Percentiles rank a stretch among this genome's conserved stretches.
phyloP scores from a whole-genome alignment of 2,797 vertebrate genomes.

The Centroberyx gerrardi region DNA sequence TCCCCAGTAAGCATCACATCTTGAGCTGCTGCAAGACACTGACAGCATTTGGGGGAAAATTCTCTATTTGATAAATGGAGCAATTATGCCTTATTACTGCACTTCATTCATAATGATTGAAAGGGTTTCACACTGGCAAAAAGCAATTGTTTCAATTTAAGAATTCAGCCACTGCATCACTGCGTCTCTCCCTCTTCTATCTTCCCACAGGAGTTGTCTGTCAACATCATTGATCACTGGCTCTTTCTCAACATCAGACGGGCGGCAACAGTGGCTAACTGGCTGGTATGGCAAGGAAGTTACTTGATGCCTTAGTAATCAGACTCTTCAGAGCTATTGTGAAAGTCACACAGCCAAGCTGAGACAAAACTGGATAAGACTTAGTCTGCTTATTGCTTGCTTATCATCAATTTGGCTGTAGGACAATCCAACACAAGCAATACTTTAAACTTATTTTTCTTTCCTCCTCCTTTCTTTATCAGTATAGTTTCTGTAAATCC shows the following conservation, averaged over 20 bases:
- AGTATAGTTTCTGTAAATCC: no score
- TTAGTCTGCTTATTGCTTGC: background rate
- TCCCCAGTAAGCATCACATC: no score
- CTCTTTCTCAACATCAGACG: conserved; percentile 31
- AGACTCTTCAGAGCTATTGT: conserved; percentile 23
- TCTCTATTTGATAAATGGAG: conserved; percentile 51
- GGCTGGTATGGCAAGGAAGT: conserved; percentile 56
- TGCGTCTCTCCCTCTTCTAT: conserved; percentile 39
- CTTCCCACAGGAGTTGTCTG: conserved; percentile 64
- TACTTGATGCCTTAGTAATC: conserved; percentile 38
- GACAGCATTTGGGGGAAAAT: conserved; percentile 6
- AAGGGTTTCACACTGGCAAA: conserved; percentile 36
- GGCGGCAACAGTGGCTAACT: conserved; percentile 52
- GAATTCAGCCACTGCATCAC: conserved; percentile 53
- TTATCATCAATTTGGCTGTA: background rate
- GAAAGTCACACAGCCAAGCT: conserved; percentile 13
- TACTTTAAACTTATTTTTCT: background rate
- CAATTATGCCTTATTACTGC: conserved; percentile 18
- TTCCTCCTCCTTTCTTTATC: no score
- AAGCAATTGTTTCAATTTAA: conserved; percentile 52
- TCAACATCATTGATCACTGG: conserved; percentile 41
- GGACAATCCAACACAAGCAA: background rate
- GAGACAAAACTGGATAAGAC: background rate
- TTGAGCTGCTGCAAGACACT: background rate
- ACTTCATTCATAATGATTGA: conserved; percentile 56